A percentile compares a stretch with the other conserved stretches of the same genome.
phyloP scores from a whole-genome alignment of 2,888 invertebrate genomes.

The Drosophila cracens region DNA sequence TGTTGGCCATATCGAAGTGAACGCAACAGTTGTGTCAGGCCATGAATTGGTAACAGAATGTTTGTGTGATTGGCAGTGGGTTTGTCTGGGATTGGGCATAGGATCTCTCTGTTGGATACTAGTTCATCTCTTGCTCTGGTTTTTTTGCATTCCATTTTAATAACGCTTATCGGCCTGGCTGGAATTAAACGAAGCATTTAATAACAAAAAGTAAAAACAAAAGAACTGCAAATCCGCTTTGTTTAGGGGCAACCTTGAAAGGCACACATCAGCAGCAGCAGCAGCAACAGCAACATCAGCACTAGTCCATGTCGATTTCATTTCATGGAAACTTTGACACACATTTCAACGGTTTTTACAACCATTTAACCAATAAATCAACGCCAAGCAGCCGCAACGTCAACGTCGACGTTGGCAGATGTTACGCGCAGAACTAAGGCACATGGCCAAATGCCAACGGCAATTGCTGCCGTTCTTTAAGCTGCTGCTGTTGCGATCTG shows the following conservation, averaged over 20 bases:
- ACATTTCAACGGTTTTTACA: conserved; percentile 81
- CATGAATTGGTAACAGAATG: conserved; percentile 48
- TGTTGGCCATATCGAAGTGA: conserved; percentile 60
- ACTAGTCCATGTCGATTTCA: conserved; percentile 75
- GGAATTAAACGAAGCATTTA: conserved; percentile 71
- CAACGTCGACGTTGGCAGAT: conserved; percentile 53
- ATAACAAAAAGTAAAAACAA: conserved; percentile 40
- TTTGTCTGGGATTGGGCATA: conserved; percentile 29
- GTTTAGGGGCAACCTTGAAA: conserved; percentile 69
- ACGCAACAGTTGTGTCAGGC: conserved; percentile 52
- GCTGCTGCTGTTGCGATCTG: conserved; percentile 29
- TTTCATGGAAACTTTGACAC: conserved; percentile 80
- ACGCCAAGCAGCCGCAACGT: conserved; percentile 52
- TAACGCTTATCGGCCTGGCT: conserved; percentile 34
- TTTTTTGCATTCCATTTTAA: conserved; percentile 46
- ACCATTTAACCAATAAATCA: conserved; percentile 80
- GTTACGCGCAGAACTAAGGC: conserved; percentile 70
- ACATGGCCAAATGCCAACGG: conserved; percentile 77
- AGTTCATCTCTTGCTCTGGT: conserved; percentile 37
- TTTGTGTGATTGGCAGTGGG: conserved; percentile 54
- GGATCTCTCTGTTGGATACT: conserved; percentile 20
- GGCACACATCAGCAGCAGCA: conserved; percentile 39
- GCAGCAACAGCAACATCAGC: conserved; percentile 37
- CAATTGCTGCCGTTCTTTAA: conserved; percentile 59
- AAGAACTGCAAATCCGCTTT: conserved; percentile 73